Evolutionary conservation across 2,888 invertebrate genomes (phyloP).

Genomic region (Tuberolachnus salignus): DNA sequence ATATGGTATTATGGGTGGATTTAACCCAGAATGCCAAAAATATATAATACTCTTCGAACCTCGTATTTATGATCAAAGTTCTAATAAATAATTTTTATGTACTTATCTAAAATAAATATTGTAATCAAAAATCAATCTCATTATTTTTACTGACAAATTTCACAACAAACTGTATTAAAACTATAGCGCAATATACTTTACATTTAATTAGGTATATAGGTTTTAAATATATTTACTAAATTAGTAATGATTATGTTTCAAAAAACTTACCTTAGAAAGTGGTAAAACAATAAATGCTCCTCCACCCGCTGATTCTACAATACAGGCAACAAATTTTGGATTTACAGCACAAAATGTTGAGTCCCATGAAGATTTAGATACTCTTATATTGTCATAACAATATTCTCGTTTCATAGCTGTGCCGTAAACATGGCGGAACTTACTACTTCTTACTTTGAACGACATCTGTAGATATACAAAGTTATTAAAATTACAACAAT

Average conservation of each 20-base stretch:
- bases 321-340: slow-evolving; percentile 95
- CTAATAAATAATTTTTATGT: too few relatives aligned
- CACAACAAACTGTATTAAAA: too few relatives aligned
- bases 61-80: too few relatives aligned
- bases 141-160: too few relatives aligned
- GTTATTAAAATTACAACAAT: background rate
- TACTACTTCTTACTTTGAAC: slow-evolving; percentile 95
- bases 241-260: background rate
- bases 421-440: slow-evolving; percentile 96
- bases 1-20: too few relatives aligned
- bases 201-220: too few relatives aligned
- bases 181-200: too few relatives aligned
- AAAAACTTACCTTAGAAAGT: slow-evolving; percentile 78
- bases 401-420: slow-evolving; percentile 91
- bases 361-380: slow-evolving; percentile 98
- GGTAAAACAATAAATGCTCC: slow-evolving; percentile 95
- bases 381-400: slow-evolving; percentile 96
- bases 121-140: too few relatives aligned
- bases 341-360: slow-evolving; percentile 98
- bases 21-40: too few relatives aligned
- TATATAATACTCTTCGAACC: too few relatives aligned
- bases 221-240: background rate
- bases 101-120: too few relatives aligned
- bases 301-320: slow-evolving; percentile 95
- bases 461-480: slow-evolving; percentile 70